These are phyloP conservation scores for Chalcis sispes DNA, from an alignment of 2,888 invertebrate genomes.

Conservation along the genomic window DNA sequence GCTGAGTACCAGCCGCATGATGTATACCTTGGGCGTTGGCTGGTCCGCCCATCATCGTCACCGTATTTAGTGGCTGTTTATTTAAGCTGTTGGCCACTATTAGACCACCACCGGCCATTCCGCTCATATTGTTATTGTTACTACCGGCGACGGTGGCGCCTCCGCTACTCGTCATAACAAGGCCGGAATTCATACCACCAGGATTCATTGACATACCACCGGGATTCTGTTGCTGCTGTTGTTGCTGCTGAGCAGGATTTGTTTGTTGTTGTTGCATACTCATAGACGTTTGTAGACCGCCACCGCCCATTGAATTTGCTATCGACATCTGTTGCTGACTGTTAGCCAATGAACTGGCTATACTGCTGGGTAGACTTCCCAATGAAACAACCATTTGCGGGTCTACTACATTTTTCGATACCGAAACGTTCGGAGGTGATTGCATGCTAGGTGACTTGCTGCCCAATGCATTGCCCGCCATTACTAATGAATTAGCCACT, in stretches of 20 bases:
- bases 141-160: conserved; percentile 73
- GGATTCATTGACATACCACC: conserved; percentile 73
- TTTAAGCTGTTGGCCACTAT: conserved; percentile 86
- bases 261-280: conserved; percentile 78
- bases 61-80: conserved; percentile 81
- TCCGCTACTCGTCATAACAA: conserved; percentile 89
- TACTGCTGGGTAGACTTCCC: conserved; percentile 78
- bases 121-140: conserved; percentile 75
- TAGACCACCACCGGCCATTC: conserved; percentile 85
- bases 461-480: conserved; percentile 86
- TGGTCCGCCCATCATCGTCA: conserved; percentile 78
- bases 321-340: conserved; percentile 76
- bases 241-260: conserved; percentile 74
- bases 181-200: conserved; percentile 78
- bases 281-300: conserved; percentile 78
- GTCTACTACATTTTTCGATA: conserved; percentile 82
- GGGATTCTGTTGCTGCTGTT: conserved; percentile 76
- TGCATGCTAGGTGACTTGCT: conserved; percentile 91
- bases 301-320: conserved; percentile 73
- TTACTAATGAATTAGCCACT: conserved; percentile 83
- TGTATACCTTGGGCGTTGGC: conserved; percentile 75
- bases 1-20: conserved; percentile 71
- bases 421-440: conserved; percentile 90
- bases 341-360: conserved; percentile 77
- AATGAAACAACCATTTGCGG: conserved; percentile 80